Percentiles rank a stretch among this genome's conserved stretches.
Evolutionary conservation across 1,140 invertebrate genomes (phyloP).

Genomic region (Acyrthosiphon pisum): DNA sequence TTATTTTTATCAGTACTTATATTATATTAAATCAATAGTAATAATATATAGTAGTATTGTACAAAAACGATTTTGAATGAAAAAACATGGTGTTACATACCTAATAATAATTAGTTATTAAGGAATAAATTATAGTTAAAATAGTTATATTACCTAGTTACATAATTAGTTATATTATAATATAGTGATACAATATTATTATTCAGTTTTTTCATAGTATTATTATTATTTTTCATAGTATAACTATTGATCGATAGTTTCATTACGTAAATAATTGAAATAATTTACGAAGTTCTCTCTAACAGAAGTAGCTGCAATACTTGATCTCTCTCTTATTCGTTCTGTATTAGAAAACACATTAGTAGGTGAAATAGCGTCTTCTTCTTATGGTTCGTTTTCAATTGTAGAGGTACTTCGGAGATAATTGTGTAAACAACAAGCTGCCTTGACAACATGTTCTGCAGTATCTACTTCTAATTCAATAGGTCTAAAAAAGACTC

Average conservation of each 20-base stretch:
- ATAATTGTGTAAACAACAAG: slow-evolving; percentile 36
- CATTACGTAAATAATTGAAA: slow-evolving; percentile 34
- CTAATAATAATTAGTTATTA: too few species aligned
- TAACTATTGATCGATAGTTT: slow-evolving; percentile 16
- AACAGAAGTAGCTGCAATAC: slow-evolving; percentile 30
- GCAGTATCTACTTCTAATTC: slow-evolving; percentile 7
- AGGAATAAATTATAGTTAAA: too few species aligned
- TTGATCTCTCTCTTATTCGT: slow-evolving; percentile 37
- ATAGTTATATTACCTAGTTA: too few species aligned
- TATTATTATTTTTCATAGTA: slow-evolving; percentile 5
- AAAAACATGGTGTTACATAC: too few species aligned
- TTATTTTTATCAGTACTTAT: too few species aligned
- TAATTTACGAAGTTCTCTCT: slow-evolving; percentile 41
- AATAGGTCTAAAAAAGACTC: neutral
- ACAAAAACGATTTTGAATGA: too few species aligned
- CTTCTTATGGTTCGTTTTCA: slow-evolving; percentile 16
- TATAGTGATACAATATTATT: too few species aligned
- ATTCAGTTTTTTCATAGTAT: neutral
- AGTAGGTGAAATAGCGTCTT: neutral
- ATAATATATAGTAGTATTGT: too few species aligned
- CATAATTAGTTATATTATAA: too few species aligned
- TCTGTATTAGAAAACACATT: slow-evolving; percentile 1
- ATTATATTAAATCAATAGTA: too few species aligned
- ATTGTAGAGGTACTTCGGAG: slow-evolving; percentile 33
- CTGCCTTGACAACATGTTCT: slow-evolving; percentile 6